These are phyloP conservation scores for Adelges cooleyi DNA, from an alignment of 1,140 invertebrate genomes.

Conservation along the genomic window DNA sequence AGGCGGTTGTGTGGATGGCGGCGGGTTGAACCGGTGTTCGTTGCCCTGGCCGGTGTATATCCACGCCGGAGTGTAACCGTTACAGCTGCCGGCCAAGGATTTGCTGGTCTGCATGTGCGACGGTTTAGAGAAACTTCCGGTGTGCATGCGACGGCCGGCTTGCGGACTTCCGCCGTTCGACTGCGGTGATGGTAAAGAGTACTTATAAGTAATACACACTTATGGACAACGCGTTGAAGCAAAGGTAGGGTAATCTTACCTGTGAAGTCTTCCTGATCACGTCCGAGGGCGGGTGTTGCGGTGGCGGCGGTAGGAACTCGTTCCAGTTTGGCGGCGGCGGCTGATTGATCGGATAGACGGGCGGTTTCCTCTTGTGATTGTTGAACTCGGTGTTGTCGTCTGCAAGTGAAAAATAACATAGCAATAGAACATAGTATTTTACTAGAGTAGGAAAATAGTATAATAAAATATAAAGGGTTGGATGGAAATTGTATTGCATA, in stretches of 20 bases:
- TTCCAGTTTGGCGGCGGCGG: conserved; percentile 54
- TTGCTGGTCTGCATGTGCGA: conserved; percentile 5
- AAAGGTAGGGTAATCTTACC: neutral
- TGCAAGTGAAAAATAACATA: neutral
- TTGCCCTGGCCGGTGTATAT: conserved; percentile 12
- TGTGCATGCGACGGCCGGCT: conserved; percentile 29
- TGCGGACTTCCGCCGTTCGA: conserved; percentile 18
- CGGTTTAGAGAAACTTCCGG: conserved; percentile 7
- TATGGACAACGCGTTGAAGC: neutral
- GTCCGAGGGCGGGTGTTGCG: conserved; percentile 62
- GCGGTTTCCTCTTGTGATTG: conserved; percentile 25
- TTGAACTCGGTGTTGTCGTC: neutral
- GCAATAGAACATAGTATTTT: too few species aligned
- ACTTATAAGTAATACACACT: neutral
- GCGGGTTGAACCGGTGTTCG: conserved; percentile 30
- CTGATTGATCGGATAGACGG: conserved; percentile 20
- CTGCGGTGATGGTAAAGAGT: neutral
- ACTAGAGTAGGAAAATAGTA: neutral
- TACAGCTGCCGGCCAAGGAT: conserved; percentile 3
- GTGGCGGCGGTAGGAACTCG: conserved; percentile 64
- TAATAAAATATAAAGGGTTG: too few species aligned
- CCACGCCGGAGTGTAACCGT: neutral
- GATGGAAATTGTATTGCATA: too few species aligned
- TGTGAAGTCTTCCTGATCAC: neutral
- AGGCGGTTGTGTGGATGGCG: conserved; percentile 32